Evolutionary conservation across 2,888 invertebrate species (phyloP).

Genomic region (Lutraria lutraria): DNA sequence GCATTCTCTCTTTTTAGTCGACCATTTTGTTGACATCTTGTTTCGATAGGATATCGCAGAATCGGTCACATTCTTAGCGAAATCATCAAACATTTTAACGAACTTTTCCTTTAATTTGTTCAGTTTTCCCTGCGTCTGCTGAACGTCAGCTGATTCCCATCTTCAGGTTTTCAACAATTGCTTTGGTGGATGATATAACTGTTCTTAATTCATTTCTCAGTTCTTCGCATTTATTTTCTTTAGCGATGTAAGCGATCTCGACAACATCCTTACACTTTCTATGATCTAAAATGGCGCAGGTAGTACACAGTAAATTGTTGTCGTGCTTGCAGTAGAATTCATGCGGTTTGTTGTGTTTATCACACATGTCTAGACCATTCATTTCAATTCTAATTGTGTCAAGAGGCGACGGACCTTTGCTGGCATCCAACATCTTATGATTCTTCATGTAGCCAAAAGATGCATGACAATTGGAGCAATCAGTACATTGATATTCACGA

Average conservation of each 20-base stretch:
- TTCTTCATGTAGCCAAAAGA: not conserved
- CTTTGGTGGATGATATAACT: too few relatives aligned
- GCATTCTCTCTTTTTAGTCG: not conserved
- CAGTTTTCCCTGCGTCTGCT: not conserved
- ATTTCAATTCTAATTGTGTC: not conserved
- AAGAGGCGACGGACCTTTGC: not conserved
- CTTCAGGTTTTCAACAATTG: not conserved
- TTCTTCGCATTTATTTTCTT: not conserved
- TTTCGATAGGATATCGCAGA: not conserved
- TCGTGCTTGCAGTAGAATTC: not conserved
- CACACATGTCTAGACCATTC: too few relatives aligned
- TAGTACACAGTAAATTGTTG: not conserved
- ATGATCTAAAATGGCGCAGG: conserved; percentile 5
- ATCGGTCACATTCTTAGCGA: not conserved
- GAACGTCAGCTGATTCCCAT: not conserved
- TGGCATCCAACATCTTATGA: not conserved
- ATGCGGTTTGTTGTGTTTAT: too few relatives aligned
- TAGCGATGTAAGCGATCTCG: not conserved
- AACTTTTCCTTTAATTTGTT: not conserved
- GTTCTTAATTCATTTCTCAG: too few relatives aligned
- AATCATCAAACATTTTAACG: too few relatives aligned
- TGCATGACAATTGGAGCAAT: not conserved
- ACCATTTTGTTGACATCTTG: not conserved
- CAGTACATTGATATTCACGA: too few relatives aligned
- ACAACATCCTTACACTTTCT: not conserved